phyloP scores from a whole-genome alignment of 2,888 invertebrate genomes.

The Acleris literana region DNA sequence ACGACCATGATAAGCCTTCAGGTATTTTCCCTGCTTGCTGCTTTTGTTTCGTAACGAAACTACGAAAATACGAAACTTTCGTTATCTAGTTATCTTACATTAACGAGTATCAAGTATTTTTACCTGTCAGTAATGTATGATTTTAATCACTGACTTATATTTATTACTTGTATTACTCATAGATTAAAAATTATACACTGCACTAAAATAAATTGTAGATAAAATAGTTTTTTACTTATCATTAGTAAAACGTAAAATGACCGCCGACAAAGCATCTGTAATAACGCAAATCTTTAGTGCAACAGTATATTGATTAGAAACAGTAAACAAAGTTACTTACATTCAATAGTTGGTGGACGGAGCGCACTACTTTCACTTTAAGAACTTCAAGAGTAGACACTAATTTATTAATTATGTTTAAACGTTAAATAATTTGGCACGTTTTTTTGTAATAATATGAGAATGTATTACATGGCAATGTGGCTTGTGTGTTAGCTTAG shows the following conservation, averaged over 20 bases:
- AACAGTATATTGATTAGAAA: slow-evolving; percentile 40
- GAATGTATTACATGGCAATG: slow-evolving; percentile 25
- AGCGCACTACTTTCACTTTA: slow-evolving; percentile 56
- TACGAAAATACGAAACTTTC: too few species aligned
- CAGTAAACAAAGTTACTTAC: slow-evolving; percentile 63
- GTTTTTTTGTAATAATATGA: slow-evolving; percentile 42
- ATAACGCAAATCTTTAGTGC: background rate
- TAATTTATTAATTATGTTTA: too few species aligned
- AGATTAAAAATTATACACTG: background rate
- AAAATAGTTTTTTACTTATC: background rate
- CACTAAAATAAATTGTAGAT: background rate
- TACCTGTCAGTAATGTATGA: too few species aligned
- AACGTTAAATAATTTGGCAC: slow-evolving; percentile 57
- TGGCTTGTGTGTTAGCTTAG: slow-evolving; percentile 43
- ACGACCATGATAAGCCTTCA: too few species aligned
- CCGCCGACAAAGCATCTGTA: background rate
- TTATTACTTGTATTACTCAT: too few species aligned
- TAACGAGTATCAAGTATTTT: background rate
- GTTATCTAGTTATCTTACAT: background rate
- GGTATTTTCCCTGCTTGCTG: slow-evolving; percentile 7
- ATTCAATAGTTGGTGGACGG: slow-evolving; percentile 51
- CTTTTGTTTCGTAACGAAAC: too few species aligned
- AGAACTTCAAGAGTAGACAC: slow-evolving; percentile 38
- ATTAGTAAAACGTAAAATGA: background rate
- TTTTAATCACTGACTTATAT: background rate